A percentile compares a stretch with the other conserved stretches of the same genome.
phyloP scores from a whole-genome alignment of 1,140 invertebrate genomes.

The Drosophila asahinai region DNA sequence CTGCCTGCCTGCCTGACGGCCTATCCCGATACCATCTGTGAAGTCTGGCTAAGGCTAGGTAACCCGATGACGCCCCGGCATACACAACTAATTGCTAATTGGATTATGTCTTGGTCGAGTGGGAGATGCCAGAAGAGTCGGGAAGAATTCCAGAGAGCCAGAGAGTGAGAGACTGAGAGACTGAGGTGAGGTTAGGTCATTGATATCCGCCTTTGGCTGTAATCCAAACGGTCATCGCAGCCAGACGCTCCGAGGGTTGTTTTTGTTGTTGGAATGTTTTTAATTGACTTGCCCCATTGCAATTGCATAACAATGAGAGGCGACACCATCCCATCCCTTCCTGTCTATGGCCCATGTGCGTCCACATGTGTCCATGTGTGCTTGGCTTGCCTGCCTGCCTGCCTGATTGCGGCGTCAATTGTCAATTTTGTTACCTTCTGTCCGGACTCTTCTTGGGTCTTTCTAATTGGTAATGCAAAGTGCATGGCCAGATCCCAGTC shows the following conservation, averaged over 20 bases:
- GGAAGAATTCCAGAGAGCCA: constrained; percentile 8
- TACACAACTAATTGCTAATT: constrained; percentile 83
- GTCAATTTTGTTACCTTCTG: constrained; percentile 62
- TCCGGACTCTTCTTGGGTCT: constrained; percentile 21
- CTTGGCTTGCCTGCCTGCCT: constrained; percentile 23
- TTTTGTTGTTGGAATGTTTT: constrained; percentile 57
- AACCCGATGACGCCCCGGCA: constrained; percentile 68
- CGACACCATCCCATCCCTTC: constrained; percentile 28
- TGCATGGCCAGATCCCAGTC: constrained; percentile 51
- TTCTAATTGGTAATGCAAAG: constrained; percentile 80
- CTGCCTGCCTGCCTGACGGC: constrained; percentile 15
- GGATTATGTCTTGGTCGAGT: constrained; percentile 75
- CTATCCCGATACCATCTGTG: constrained; percentile 58
- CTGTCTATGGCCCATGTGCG: constrained; percentile 5
- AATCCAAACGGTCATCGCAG: constrained; percentile 59
- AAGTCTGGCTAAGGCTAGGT: constrained; percentile 54
- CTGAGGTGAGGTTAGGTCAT: constrained; percentile 65
- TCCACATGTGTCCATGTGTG: constrained; percentile 21
- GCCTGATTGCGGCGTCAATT: constrained; percentile 74
- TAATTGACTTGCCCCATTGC: constrained; percentile 73
- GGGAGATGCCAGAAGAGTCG: constrained; percentile 14
- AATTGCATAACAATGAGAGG: constrained; percentile 78
- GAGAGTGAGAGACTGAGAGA: not conserved
- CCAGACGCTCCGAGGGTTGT: constrained; percentile 22
- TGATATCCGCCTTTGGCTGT: constrained; percentile 75